phyloP scores from a whole-genome alignment of 2,888 invertebrate species.

The Minunthozetes semirufus region DNA sequence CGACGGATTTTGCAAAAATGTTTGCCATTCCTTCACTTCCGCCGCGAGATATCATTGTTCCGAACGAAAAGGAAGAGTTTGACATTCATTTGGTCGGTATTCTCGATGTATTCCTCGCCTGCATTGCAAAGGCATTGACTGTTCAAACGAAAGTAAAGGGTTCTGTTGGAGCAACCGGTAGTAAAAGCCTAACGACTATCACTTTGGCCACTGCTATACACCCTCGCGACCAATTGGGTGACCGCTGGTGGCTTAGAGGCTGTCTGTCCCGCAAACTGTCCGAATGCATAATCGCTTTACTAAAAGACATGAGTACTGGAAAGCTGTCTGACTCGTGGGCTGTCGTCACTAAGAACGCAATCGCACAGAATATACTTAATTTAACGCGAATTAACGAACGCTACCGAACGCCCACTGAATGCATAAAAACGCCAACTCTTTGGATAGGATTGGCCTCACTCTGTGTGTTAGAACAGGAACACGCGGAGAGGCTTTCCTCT shows the following conservation, averaged over 20 bases:
- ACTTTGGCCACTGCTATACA: conserved; percentile 51
- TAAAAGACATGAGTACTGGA: conserved; percentile 86
- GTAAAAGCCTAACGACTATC: conserved; percentile 51
- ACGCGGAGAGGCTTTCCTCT: conserved; percentile 71
- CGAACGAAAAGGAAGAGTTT: conserved; percentile 50
- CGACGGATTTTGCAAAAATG: conserved; percentile 69
- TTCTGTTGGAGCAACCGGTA: conserved; percentile 37
- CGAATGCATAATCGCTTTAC: conserved; percentile 73
- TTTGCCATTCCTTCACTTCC: conserved; percentile 55
- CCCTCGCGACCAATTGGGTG: conserved; percentile 45
- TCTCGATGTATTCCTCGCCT: conserved; percentile 79
- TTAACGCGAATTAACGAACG: conserved; percentile 71
- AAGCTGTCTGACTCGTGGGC: conserved; percentile 80
- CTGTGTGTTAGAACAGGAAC: conserved; percentile 83
- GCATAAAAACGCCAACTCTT: conserved; percentile 68
- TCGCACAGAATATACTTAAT: conserved; percentile 76
- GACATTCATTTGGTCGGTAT: conserved; percentile 62
- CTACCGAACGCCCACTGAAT: conserved; percentile 64
- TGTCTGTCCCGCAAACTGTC: conserved; percentile 75
- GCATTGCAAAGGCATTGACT: conserved; percentile 81
- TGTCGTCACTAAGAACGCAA: conserved; percentile 73
- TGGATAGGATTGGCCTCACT: conserved; percentile 91
- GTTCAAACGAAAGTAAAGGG: conserved; percentile 77
- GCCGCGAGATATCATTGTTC: conserved; percentile 49
- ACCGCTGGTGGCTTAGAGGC: conserved; percentile 78